These are phyloP conservation scores for Saccopteryx bilineata DNA, from an alignment of 2,113 vertebrate species.

Conservation along the genomic window DNA sequence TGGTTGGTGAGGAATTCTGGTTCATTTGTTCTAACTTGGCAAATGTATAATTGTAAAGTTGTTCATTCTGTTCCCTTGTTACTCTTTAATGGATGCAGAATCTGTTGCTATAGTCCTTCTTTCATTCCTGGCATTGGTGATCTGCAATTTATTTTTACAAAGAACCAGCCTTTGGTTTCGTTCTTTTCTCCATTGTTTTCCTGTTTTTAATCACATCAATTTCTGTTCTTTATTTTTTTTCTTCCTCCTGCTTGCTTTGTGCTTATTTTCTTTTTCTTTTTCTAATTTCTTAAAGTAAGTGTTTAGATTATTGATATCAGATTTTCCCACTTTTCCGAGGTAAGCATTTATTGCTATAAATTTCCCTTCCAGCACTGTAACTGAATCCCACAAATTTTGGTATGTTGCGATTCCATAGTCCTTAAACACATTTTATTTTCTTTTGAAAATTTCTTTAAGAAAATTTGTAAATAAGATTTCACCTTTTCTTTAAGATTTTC, in stretches of 20 bases:
- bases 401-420: neutral
- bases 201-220: neutral
- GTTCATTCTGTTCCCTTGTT: neutral
- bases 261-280: neutral
- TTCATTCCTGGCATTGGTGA: neutral
- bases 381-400: neutral
- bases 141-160: neutral
- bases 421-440: neutral
- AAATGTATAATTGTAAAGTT: neutral
- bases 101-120: neutral
- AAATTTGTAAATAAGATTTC: neutral
- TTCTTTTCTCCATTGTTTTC: neutral
- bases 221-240: slow-evolving; percentile 14
- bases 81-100: neutral
- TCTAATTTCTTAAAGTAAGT: neutral
- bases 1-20: neutral
- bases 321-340: neutral
- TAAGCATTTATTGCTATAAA: neutral
- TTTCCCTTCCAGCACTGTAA: neutral
- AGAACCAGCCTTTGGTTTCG: neutral
- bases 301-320: neutral
- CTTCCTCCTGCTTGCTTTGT: neutral
- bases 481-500: neutral
- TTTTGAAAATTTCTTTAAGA: neutral
- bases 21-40: neutral